These are phyloP conservation scores for Cerceris ruficornis DNA, from an alignment of 2,888 invertebrate species.

Conservation along the genomic window DNA sequence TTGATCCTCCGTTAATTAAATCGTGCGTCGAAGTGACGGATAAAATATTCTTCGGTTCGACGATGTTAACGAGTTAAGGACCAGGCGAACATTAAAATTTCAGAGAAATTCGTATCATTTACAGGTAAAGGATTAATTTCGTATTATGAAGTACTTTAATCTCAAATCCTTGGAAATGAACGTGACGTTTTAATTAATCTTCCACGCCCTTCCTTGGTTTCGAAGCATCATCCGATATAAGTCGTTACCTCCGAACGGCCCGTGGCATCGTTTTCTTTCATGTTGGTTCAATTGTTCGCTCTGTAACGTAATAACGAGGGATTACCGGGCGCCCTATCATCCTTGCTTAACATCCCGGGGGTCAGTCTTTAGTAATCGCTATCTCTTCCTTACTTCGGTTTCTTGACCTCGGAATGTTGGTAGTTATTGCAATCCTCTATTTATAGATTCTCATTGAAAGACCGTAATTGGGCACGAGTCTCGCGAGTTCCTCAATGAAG, in stretches of 20 bases:
- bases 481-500: slow-evolving; percentile 12
- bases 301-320: slow-evolving; percentile 65
- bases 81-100: not conserved
- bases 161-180: too few species aligned
- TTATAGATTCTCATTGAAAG: slow-evolving; percentile 10
- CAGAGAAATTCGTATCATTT: too few species aligned
- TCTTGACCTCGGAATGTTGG: slow-evolving; percentile 56
- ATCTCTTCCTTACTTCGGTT: slow-evolving; percentile 53
- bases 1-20: not conserved
- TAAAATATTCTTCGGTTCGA: too few species aligned
- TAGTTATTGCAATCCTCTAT: slow-evolving; percentile 58
- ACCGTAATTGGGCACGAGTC: not conserved
- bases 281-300: slow-evolving; percentile 63
- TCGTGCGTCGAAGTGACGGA: not conserved
- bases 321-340: slow-evolving; percentile 57
- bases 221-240: slow-evolving; percentile 51
- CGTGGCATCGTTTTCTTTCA: slow-evolving; percentile 62
- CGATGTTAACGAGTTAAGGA: too few species aligned
- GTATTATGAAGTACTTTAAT: too few species aligned
- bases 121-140: too few species aligned
- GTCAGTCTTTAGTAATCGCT: slow-evolving; percentile 61
- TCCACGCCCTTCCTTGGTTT: slow-evolving; percentile 38
- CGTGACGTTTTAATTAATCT: not conserved
- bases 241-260: slow-evolving; percentile 62
- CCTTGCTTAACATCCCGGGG: slow-evolving; percentile 45